phyloP scores from a whole-genome alignment of 2,888 invertebrate species.

The Cheilosia vulpina region DNA sequence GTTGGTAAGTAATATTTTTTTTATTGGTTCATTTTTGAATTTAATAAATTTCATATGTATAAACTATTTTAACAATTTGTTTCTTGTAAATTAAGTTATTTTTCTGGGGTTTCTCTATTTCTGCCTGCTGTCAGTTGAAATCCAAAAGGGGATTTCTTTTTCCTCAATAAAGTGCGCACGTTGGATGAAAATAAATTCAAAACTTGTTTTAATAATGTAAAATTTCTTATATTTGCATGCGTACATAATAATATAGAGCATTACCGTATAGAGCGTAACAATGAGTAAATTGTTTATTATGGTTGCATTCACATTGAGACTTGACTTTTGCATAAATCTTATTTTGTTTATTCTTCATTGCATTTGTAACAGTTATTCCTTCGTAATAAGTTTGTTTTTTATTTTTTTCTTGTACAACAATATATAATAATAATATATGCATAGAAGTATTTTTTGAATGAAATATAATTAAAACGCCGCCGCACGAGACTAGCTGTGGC shows the following conservation, averaged over 20 bases:
- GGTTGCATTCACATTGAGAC: constrained; percentile 17
- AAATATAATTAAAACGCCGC: constrained; percentile 20
- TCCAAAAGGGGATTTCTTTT: constrained; percentile 19
- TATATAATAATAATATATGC: constrained; percentile 53
- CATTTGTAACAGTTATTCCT: constrained; percentile 42
- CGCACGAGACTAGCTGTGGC: neutral
- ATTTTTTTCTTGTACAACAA: constrained; percentile 54
- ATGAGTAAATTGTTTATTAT: constrained; percentile 36
- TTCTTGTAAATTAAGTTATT: neutral
- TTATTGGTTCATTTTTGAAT: constrained; percentile 38
- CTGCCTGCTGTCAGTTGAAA: neutral
- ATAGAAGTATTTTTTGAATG: constrained; percentile 4
- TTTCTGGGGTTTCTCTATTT: constrained; percentile 19
- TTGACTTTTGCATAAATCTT: constrained; percentile 2
- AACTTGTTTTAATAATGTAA: constrained; percentile 32
- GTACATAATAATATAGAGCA: neutral
- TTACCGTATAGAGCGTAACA: constrained; percentile 35
- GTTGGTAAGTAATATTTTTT: constrained; percentile 4
- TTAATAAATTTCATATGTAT: constrained; percentile 18
- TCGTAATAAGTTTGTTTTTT: constrained; percentile 25
- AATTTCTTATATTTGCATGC: constrained; percentile 2
- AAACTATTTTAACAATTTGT: constrained; percentile 24
- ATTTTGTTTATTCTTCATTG: constrained; percentile 16
- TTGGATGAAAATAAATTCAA: constrained; percentile 15
- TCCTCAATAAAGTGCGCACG: constrained; percentile 30